Base-by-base conservation (phyloP, 2,888 invertebrate species). In the Allygus modestus region DNA sequence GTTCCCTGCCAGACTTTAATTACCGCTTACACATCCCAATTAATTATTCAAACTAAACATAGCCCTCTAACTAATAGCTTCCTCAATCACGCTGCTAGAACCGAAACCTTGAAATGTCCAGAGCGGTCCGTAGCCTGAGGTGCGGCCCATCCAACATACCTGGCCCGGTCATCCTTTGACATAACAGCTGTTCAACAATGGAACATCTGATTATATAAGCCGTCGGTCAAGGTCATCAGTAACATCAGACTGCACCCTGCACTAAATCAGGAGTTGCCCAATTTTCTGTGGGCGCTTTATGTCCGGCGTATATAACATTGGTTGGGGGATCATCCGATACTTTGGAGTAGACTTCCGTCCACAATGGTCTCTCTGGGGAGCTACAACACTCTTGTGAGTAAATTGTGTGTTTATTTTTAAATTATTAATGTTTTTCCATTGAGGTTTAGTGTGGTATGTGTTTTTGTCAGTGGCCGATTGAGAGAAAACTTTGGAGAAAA, bases 171-270 rank as follows among this genome's bases (percentile, higher is more conserved):
- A 58, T n/a, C n/a, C n/a, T 58, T 58, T 28, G 20, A 26, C 65
- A 26, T 26, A 65, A 65, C 65, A 65, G 9, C 65, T 65, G 65
- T 65, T 26, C 65, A 65, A 65, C 65, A 65, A 65, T 65, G 65
- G 65, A 65, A 2, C 65, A 65, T 5, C 65, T 28, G 65, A 28
- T 65, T 65, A 31, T 17, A 31, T 31, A 65, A 65, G 2, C 31
- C 4, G 28, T 15, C 31, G 15, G 65, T 65, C 65, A 65, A 65
- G 26, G 65, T 65, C 65, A 65, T 28, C 15, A 54, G 65, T 31
- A 28, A 31, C 65, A 26, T 12, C 2, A 65, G 65, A 65, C 65
- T 28, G 31, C 65, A 65, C 65, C 65, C 65, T 65, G 58, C 65
- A 28, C 11, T 65, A 65, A 65, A 65, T 65, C 65, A 65, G 65